Evolutionary conservation across 1,140 invertebrate genomes (phyloP), one percentile per base, ranked within the genome.

Genomic region (Chionoecetes opilio): DNA sequence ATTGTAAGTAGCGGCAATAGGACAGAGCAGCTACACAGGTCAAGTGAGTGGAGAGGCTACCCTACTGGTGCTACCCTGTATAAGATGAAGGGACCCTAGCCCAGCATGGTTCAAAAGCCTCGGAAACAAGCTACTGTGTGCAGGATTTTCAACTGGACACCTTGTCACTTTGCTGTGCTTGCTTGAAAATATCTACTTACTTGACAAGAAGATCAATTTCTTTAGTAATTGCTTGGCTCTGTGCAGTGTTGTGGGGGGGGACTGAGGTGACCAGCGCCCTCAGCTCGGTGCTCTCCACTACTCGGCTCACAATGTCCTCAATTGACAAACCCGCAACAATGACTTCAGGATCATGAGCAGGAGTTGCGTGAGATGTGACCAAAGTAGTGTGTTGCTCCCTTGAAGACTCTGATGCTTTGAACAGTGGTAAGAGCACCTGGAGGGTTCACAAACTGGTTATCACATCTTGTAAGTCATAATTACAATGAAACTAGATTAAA

Each of bases 241-340:
- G 84, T 9, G 35, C 87, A 46, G 91, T 92, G 84, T 63, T 95
- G 46, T 88, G 82, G 21, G 90, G 46, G 34, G 91, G 46, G 9
- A 88, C 84, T 8, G 94, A 14, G 29, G 94, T 91, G 87, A 95
- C 92, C 31, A 95, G 90, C 14, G 14, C 82, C 37, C 87, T 92
- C 82, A 95, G 32, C 75, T 95, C 91, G 0, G 63, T 53, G 82
- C 94, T 95, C n/a, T 75, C 75, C 90, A 95, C 29, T 29, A 95
- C 94, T 88, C 46, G 41, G 31, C 82, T 53, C 8, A 92, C 94
- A 86, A 95, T 75, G 35, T 95, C 94, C 34, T 46, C 94, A 32
- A 95, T 41, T 9, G 90, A 92, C 11, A 53, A 17, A 32, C 89
- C 35, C 0, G 34, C 46, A 21, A 92, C 8, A 88, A 41, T 31